Base-by-base conservation (phyloP, 2,113 vertebrate species). In the Semnornis frantzii region DNA sequence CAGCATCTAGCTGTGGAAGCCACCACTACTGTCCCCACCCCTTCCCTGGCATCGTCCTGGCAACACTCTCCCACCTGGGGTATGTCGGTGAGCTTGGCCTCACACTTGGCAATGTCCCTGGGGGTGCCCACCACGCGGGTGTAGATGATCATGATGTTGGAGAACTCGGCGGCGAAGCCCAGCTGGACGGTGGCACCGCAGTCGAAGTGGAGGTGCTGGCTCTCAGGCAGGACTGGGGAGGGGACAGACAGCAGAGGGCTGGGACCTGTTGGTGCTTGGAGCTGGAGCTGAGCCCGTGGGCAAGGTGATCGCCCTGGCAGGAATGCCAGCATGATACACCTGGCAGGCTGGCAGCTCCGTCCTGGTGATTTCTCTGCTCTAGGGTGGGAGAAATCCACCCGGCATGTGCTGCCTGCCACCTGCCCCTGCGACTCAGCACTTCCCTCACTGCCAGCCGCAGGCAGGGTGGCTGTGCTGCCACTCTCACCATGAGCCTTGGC, bases 101-200 rank as follows among this genome's bases (percentile, higher is more conserved):
- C 97, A 10, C 98, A 98, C 69, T 93, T 92, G 10, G 73, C 21
- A 11, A 98, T 96, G 63, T 98, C 98, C 79, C 57, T 16, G 0
- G 98, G 98, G 50, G 96, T 89, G 24, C 97, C 94, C 71, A 98
- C 91, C 75, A 99, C 97, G 1, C 98, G 97, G 0, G 98, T 98
- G 94, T 98, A 99, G 94, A 99, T 98, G 90, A 99, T 98, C 98
- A 99, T 98, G 90, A 98, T 91, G 96, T 99, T 99, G 93, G 98
- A 98, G 96, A 98, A 99, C 95, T 99, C 98, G 0, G 98, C 98
- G 2, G 98, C 98, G 1, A 98, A 99, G 60, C 98, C 98, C 76
- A 99, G 97, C 95, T 98, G 98, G 54, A 99, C 96, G 3, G 93
- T 97, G 69, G 98, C 97, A 0, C 98, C 98, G 2, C 98, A 98